Evolutionary conservation across 1,140 invertebrate genomes (phyloP).

Genomic region (Gonioctena quinquepunctata): DNA sequence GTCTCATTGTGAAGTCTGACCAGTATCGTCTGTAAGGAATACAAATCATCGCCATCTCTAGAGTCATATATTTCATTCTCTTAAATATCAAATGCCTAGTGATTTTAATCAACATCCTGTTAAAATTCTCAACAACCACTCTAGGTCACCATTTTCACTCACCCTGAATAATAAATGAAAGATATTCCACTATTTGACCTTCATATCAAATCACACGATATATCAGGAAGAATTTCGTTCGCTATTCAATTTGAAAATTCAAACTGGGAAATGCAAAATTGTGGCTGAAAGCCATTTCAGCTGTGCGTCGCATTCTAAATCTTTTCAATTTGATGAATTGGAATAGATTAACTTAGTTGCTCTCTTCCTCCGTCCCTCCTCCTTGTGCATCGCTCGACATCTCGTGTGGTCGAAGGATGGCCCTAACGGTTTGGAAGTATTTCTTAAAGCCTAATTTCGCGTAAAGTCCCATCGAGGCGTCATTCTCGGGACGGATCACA

Average conservation of each 20-base stretch:
- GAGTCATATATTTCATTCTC: too few species aligned
- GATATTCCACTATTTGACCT: too few species aligned
- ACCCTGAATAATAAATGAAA: too few species aligned
- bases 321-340: background rate
- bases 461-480: constrained; percentile 78
- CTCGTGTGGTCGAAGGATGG: constrained; percentile 67
- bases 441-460: constrained; percentile 78
- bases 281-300: constrained; percentile 13
- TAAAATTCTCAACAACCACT: too few species aligned
- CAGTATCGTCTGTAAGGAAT: too few species aligned
- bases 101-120: too few species aligned
- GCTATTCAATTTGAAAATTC: background rate
- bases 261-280: constrained; percentile 7
- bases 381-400: constrained; percentile 43
- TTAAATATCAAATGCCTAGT: too few species aligned
- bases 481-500: constrained; percentile 83
- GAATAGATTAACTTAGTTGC: background rate
- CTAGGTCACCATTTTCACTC: too few species aligned
- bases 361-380: constrained; percentile 37
- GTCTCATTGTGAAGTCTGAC: too few species aligned
- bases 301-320: constrained; percentile 17
- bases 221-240: background rate
- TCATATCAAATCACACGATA: background rate
- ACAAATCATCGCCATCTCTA: too few species aligned
- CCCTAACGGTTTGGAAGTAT: constrained; percentile 75